Conservation (phyloP, 2,888 invertebrate genomes). For the Hololepta plana region DNA sequence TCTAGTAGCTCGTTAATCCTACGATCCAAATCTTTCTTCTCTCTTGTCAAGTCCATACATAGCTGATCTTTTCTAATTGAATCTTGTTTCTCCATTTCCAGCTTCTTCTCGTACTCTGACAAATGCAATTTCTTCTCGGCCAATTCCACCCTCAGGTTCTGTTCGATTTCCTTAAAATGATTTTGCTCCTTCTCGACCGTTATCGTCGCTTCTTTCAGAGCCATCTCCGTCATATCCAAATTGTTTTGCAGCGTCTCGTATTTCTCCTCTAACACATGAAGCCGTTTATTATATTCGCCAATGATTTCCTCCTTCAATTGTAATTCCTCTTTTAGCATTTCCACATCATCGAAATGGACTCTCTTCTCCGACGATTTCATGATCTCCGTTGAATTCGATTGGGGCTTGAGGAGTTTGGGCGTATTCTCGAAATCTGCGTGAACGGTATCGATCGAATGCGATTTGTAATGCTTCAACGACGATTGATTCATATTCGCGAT, state of each 20-base stretch:
- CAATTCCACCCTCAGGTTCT: slow-evolving; percentile 33
- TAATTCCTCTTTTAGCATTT: slow-evolving; percentile 31
- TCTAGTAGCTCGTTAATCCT: slow-evolving; percentile 32
- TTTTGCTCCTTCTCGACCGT: slow-evolving; percentile 33
- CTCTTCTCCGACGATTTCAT: slow-evolving; percentile 17
- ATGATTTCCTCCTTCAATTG: slow-evolving; percentile 38
- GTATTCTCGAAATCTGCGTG: no score
- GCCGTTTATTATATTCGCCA: slow-evolving; percentile 33
- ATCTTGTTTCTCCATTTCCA: slow-evolving; percentile 36
- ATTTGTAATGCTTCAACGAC: no score
- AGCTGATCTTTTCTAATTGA: slow-evolving; percentile 36
- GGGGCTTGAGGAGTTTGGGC: no score
- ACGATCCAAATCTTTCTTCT: slow-evolving; percentile 34
- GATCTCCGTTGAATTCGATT: slow-evolving; percentile 22
- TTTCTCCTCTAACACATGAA: slow-evolving; percentile 31
- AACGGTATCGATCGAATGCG: no score
- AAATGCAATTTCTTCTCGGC: slow-evolving; percentile 36
- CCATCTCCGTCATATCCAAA: slow-evolving; percentile 34
- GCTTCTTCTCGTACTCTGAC: slow-evolving; percentile 32
- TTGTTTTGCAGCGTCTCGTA: slow-evolving; percentile 36
- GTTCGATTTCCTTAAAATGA: slow-evolving; percentile 31
- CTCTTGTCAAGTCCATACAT: slow-evolving; percentile 36
- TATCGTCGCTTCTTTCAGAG: slow-evolving; percentile 29
- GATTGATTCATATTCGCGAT: no score
- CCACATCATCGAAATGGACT: slow-evolving; percentile 34